Evolutionary conservation across 1,140 invertebrate species (phyloP).

Genomic region (Rhyacophila brunnea): DNA sequence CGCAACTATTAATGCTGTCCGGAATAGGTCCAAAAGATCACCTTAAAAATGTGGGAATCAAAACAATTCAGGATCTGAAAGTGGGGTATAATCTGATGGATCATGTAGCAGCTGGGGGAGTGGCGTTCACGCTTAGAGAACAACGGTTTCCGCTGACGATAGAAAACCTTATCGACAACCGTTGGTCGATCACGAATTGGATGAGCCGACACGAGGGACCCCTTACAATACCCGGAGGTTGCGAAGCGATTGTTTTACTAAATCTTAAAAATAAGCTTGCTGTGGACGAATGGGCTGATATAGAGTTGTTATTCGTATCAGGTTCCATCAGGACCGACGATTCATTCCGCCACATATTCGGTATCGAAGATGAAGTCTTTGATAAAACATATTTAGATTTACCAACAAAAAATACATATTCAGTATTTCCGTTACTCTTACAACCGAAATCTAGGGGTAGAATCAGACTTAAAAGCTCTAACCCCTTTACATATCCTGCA

Average conservation of each 20-base stretch:
- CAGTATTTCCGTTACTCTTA: constrained; percentile 61
- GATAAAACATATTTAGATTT: constrained; percentile 46
- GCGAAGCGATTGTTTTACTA: constrained; percentile 75
- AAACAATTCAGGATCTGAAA: constrained; percentile 60
- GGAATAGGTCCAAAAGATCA: constrained; percentile 71
- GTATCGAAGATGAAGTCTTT: constrained; percentile 57
- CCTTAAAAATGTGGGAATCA: constrained; percentile 55
- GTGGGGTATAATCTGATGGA: constrained; percentile 73
- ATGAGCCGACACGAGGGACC: constrained; percentile 57
- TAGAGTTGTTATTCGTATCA: constrained; percentile 69
- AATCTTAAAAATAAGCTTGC: constrained; percentile 66
- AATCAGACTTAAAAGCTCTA: constrained; percentile 63
- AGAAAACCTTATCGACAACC: constrained; percentile 69
- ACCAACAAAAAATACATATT: constrained; percentile 46
- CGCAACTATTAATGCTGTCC: constrained; percentile 74
- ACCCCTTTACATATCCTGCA: constrained; percentile 73
- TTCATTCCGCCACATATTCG: constrained; percentile 55
- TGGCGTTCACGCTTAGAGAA: constrained; percentile 64
- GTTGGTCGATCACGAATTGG: constrained; percentile 49
- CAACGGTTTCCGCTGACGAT: constrained; percentile 32
- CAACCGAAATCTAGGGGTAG: constrained; percentile 72
- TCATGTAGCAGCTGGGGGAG: constrained; percentile 63
- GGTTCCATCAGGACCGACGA: constrained; percentile 55
- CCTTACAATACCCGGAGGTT: constrained; percentile 73
- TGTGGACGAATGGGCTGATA: constrained; percentile 66